Conservation (phyloP, 2,797 vertebrate species). For the Schizopygopsis pylzovi region DNA sequence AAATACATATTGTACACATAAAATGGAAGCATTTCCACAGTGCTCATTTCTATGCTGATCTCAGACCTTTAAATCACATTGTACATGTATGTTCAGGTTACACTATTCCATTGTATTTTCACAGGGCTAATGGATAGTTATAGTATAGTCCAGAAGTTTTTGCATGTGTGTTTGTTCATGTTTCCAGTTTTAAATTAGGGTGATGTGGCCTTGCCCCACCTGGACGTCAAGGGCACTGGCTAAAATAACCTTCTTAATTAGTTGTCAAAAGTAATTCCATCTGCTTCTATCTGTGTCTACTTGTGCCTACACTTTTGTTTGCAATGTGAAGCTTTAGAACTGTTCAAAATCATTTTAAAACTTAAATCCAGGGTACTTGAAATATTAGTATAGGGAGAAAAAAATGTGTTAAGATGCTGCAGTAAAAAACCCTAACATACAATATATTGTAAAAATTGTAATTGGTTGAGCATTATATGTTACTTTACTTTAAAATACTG, state of each 20-base stretch:
- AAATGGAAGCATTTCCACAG: background rate
- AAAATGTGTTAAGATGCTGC: no score
- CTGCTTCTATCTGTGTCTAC: background rate
- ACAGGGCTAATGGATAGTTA: background rate
- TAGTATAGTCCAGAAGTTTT: background rate
- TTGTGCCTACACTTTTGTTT: background rate
- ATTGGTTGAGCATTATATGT: background rate
- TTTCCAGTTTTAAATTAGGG: background rate
- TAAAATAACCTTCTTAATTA: slow-evolving; percentile 23
- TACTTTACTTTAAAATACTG: background rate
- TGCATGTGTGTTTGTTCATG: background rate
- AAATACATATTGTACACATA: background rate
- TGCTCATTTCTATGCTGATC: background rate
- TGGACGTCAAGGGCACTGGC: background rate
- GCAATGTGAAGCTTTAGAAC: background rate
- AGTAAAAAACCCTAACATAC: no score
- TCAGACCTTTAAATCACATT: background rate
- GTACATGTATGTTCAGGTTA: background rate
- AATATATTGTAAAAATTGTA: no score
- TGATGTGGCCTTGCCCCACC: background rate
- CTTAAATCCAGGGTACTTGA: background rate
- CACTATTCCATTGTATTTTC: background rate
- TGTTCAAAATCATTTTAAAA: background rate
- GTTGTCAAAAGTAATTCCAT: background rate
- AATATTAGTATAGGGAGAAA: background rate